Evolutionary conservation across 2,113 vertebrate species (phyloP), one percentile per base, ranked within the genome.

Genomic region (Jacana jacana): DNA sequence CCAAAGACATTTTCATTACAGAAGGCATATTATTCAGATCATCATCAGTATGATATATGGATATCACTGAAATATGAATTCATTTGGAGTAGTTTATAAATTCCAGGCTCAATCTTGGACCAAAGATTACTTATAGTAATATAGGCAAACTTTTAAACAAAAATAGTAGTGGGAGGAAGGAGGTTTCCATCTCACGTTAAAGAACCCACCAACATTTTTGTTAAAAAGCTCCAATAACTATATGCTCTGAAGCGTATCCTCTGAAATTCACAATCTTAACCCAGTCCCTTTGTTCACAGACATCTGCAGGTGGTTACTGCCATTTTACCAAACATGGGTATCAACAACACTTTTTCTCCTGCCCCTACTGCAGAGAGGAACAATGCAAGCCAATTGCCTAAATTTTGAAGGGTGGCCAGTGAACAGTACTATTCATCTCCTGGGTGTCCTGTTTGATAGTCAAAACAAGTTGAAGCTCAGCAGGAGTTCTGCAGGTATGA

Each of bases 221-320:
- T 46, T 75, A 8, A 60, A 82, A 69, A 60, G 5, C 27, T 54
- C 66, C 15, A 61, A 48, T 8, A 52, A n/a, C n/a, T 0, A 0
- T 5, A 25, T 8, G 9, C 24, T 69, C 30, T 76, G 30, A 30
- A 89, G 2, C 8, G 68, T 79, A 57, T 12, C 5, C n/a, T 80
- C 69, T 69, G 35, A 58, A 73, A 77, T 27, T 37, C 31, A 52
- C 54, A 70, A 66, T 20, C 33, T 37, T 93, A 35, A 77, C 8
- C n/a, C 28, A 20, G 37, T 18, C 30, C 31, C 24, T 40, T 37
- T 4, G 1, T 42, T 39, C 27, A 40, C 0, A 0, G 9, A 51
- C 6, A 27, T 49, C 40, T 57, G 22, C 15, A 51, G 27, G 27
- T 33, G 6, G 10, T 40, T 70, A 25, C 54, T 46, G n/a, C 9